These are phyloP conservation scores for Bombylius major DNA, from an alignment of 2,888 invertebrate genomes.

Conservation along the genomic window DNA sequence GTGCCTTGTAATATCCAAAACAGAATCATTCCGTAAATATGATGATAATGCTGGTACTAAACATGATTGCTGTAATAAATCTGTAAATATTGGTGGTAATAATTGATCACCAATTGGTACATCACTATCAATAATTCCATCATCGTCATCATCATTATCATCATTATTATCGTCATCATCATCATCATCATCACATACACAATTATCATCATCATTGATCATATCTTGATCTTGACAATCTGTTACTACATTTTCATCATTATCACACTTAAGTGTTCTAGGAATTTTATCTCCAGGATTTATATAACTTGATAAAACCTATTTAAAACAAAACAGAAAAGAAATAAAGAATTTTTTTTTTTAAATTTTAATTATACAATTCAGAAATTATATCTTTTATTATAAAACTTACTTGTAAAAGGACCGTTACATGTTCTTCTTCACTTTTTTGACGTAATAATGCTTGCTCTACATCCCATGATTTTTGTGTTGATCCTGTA, in stretches of 20 bases:
- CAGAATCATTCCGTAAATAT: conserved; percentile 89
- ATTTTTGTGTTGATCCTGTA: conserved; percentile 87
- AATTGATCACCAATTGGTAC: conserved; percentile 27
- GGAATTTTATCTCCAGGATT: conserved; percentile 52
- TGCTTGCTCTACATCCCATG: conserved; percentile 96
- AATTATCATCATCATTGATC: too few species aligned
- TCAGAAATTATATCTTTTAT: not conserved
- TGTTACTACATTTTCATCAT: conserved; percentile 33
- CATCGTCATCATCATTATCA: too few species aligned
- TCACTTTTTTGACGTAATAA: conserved; percentile 76
- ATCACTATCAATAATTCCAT: too few species aligned
- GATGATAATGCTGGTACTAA: conserved; percentile 79
- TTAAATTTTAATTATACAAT: not conserved
- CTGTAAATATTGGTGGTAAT: conserved; percentile 59
- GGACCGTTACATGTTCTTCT: conserved; percentile 85
- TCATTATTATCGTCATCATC: too few species aligned
- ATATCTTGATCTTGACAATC: conserved; percentile 19
- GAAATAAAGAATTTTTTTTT: too few species aligned
- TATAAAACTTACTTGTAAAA: conserved; percentile 44
- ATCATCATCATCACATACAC: too few species aligned
- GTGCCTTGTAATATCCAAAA: conserved; percentile 93
- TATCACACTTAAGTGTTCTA: conserved; percentile 32
- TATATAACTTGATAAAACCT: conserved; percentile 80
- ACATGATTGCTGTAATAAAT: conserved; percentile 68
- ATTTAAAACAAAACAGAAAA: conserved; percentile 17